Conservation (phyloP, 2,797 vertebrate species). For the Microctenopoma stevenorrisi region DNA sequence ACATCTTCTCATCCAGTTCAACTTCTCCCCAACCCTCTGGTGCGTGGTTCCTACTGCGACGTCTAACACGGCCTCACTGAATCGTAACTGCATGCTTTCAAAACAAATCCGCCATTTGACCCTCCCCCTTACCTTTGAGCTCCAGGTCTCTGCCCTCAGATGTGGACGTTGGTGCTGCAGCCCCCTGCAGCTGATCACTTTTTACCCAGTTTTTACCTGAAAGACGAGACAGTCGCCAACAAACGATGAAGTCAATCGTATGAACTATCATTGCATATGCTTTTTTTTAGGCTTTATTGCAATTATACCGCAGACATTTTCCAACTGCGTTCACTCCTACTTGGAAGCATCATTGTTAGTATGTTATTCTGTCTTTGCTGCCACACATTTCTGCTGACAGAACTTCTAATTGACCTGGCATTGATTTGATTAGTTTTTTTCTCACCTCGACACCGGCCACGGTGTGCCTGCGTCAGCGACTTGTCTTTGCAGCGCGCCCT, state of each 20-base stretch:
- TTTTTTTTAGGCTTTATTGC: not conserved
- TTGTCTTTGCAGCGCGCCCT: constrained; percentile 94
- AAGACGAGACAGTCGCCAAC: constrained; percentile 4
- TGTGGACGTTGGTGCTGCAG: constrained; percentile 69
- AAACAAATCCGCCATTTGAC: not conserved
- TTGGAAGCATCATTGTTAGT: not conserved
- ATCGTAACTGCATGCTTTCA: too few relatives aligned
- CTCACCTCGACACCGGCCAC: constrained; percentile 95
- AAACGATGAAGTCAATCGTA: not conserved
- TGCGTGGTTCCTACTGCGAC: constrained; percentile 26
- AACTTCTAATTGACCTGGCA: not conserved
- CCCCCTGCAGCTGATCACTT: constrained; percentile 70
- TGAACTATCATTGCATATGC: not conserved
- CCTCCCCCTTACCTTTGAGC: constrained; percentile 73
- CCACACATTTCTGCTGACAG: not conserved
- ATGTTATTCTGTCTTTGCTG: not conserved
- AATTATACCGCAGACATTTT: too few relatives aligned
- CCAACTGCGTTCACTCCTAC: too few relatives aligned
- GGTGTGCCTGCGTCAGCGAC: constrained; percentile 85
- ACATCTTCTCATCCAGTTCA: constrained; percentile 65
- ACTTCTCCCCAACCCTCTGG: constrained; percentile 21
- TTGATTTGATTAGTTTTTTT: not conserved
- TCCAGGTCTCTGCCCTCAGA: constrained; percentile 77
- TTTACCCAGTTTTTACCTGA: constrained; percentile 79
- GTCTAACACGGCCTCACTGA: constrained; percentile 11